phyloP scores from a whole-genome alignment of 1,140 invertebrate genomes.

The Tribolium madens region DNA sequence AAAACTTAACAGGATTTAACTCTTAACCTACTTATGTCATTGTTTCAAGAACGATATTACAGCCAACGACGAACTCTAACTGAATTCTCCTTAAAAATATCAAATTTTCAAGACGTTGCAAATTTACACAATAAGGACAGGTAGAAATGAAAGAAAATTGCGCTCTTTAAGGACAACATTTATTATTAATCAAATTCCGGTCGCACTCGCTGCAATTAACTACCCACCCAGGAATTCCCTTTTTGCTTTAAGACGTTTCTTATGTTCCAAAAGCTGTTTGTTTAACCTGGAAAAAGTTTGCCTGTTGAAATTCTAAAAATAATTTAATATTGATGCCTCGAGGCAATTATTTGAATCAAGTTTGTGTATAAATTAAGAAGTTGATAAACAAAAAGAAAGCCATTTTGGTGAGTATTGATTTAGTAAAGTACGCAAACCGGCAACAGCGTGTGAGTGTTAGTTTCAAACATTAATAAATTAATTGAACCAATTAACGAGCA shows the following conservation, averaged over 20 bases:
- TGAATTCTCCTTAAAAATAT: conserved; percentile 5
- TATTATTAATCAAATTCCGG: neutral
- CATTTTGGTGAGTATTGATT: conserved; percentile 9
- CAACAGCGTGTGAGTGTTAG: neutral
- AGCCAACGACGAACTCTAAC: conserved; percentile 1
- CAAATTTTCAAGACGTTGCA: neutral
- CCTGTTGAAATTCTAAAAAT: conserved; percentile 21
- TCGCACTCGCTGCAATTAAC: neutral
- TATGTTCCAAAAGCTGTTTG: neutral
- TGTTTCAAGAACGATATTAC: conserved; percentile 23
- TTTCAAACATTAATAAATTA: neutral
- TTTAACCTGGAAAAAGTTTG: neutral
- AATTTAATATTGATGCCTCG: conserved; percentile 8
- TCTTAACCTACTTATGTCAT: conserved; percentile 32
- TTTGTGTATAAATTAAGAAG: neutral
- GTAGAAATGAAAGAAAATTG: neutral
- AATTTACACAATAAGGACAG: neutral
- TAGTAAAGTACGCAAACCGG: neutral
- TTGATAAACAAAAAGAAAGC: conserved; percentile 20
- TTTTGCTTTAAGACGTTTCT: neutral
- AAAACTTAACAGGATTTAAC: conserved; percentile 34
- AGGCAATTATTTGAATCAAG: neutral
- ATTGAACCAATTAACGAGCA: neutral
- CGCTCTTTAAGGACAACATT: neutral
- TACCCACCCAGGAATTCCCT: neutral